Percentiles rank a stretch among this genome's conserved stretches.
Evolutionary conservation across 2,113 vertebrate species (phyloP).

Genomic region (Puffinus mauretanicus): DNA sequence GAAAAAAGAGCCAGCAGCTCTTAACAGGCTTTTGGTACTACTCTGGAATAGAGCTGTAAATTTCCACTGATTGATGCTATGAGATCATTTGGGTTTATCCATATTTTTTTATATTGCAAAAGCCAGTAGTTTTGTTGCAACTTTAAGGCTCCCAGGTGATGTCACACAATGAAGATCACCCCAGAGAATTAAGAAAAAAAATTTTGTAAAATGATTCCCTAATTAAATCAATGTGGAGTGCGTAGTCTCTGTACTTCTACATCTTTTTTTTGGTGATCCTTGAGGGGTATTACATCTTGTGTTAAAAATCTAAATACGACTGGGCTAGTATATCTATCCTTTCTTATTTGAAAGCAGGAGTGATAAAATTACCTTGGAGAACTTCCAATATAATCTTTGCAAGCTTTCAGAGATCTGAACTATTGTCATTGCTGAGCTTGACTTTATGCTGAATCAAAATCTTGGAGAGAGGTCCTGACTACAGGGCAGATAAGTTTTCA

Average conservation of each 20-base stretch:
- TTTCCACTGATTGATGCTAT: neutral
- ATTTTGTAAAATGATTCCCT: neutral
- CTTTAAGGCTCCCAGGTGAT: neutral
- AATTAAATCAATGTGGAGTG: neutral
- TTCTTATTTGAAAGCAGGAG: neutral
- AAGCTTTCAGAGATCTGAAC: neutral
- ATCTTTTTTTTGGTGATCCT: neutral
- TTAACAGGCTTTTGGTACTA: neutral
- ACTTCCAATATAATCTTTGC: neutral
- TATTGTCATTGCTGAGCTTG: neutral
- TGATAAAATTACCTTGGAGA: conserved; percentile 2
- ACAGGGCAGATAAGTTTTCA: neutral
- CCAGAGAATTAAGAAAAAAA: neutral
- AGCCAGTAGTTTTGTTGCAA: neutral
- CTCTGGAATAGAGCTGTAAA: neutral
- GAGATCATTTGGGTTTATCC: neutral
- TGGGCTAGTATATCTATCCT: neutral
- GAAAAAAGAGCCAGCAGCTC: neutral
- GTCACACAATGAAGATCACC: neutral
- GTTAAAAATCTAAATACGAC: neutral
- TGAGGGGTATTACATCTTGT: neutral
- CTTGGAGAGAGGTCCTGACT: neutral
- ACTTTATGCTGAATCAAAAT: neutral
- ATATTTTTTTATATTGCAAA: neutral
- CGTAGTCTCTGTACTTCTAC: neutral